phyloP scores from a whole-genome alignment of 1,140 invertebrate genomes.

The Drosophila repletoides region DNA sequence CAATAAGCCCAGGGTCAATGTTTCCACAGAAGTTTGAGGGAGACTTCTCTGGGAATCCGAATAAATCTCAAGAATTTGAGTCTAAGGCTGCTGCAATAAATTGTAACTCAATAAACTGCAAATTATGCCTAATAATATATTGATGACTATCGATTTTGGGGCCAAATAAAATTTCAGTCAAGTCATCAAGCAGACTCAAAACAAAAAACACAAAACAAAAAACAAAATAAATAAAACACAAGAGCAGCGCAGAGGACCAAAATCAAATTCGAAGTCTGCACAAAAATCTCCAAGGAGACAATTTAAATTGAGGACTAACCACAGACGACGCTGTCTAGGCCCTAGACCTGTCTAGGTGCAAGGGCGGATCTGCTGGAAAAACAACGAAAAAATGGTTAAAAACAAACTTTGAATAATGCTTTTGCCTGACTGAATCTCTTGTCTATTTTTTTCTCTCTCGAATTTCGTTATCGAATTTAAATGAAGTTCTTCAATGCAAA shows the following conservation, averaged over 20 bases:
- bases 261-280: constrained; percentile 20
- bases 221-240: constrained; percentile 4
- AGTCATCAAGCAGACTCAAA: constrained; percentile 22
- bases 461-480: constrained; percentile 56
- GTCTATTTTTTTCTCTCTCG: no score
- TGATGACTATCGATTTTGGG: constrained; percentile 52
- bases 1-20: no score
- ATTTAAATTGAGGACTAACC: constrained; percentile 53
- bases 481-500: constrained; percentile 43
- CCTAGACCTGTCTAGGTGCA: constrained; percentile 10
- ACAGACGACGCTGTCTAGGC: constrained; percentile 32
- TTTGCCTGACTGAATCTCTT: constrained; percentile 54
- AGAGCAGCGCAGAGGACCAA: not conserved
- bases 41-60: no score
- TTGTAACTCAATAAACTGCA: constrained; percentile 37
- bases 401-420: constrained; percentile 53
- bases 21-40: no score
- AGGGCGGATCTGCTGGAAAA: not conserved
- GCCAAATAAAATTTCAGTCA: constrained; percentile 10
- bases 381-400: constrained; percentile 50
- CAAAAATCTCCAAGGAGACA: constrained; percentile 65
- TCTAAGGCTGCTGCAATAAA: constrained; percentile 1
- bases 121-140: constrained; percentile 41
- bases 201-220: not conserved
- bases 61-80: no score